phyloP scores from a whole-genome alignment of 2,797 vertebrate species.

The Pseudochaenichthys georgianus region DNA sequence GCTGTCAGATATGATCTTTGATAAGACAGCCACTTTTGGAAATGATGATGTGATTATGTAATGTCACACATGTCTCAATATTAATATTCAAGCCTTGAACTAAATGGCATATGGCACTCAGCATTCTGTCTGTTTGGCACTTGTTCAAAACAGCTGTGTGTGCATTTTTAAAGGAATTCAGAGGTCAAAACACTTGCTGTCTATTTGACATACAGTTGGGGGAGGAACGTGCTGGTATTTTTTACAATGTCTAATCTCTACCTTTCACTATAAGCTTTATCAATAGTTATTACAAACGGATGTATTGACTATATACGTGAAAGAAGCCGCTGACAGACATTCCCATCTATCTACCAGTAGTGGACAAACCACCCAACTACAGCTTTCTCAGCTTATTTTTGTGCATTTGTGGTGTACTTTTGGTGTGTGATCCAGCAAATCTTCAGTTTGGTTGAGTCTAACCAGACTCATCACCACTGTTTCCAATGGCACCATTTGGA shows the following conservation, averaged over 20 bases:
- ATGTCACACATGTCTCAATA: slow-evolving; percentile 53
- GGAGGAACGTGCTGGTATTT: too few species aligned
- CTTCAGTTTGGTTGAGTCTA: too few species aligned
- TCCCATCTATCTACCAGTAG: too few species aligned
- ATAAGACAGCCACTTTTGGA: slow-evolving; percentile 50
- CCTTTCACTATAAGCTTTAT: background rate
- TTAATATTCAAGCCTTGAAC: slow-evolving; percentile 7
- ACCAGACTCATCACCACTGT: too few species aligned
- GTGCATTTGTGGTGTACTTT: too few species aligned
- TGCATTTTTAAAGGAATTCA: slow-evolving; percentile 10
- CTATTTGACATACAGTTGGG: background rate
- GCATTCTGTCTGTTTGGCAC: slow-evolving; percentile 18
- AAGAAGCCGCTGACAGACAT: too few species aligned
- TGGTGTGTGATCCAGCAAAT: background rate
- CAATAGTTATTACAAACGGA: background rate
- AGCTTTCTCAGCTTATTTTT: too few species aligned
- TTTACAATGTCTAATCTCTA: background rate
- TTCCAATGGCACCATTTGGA: background rate
- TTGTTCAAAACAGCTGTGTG: slow-evolving; percentile 38
- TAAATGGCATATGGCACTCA: slow-evolving; percentile 34
- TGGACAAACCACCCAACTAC: too few species aligned
- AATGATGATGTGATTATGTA: slow-evolving; percentile 53
- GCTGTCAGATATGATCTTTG: slow-evolving; percentile 53
- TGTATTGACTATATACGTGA: background rate
- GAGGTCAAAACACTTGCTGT: background rate